phyloP scores from a whole-genome alignment of 2,113 vertebrate species.

The Axis porcinus region DNA sequence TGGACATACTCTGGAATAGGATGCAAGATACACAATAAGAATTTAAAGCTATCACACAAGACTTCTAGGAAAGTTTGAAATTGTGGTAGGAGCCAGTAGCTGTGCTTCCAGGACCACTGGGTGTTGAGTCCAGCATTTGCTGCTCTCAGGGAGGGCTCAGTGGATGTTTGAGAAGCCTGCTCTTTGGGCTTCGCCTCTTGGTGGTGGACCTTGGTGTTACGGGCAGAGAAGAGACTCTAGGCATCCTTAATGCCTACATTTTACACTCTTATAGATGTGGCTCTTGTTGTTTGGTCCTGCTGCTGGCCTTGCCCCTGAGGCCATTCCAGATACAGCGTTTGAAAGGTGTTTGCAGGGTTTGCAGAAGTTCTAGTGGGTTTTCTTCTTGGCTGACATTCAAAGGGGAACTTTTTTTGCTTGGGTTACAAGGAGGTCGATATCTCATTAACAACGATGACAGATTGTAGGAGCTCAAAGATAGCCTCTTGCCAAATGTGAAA shows the following conservation, averaged over 20 bases:
- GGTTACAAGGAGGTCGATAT: constrained; percentile 49
- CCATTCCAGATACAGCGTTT: not conserved
- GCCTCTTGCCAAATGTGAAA: constrained; percentile 61
- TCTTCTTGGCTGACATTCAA: constrained; percentile 34
- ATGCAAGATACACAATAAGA: not conserved
- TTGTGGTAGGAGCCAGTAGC: not conserved
- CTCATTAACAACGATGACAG: constrained; percentile 74
- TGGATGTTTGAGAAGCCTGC: not conserved
- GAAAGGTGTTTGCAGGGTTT: not conserved
- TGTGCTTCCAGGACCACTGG: not conserved
- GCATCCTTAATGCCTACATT: not conserved
- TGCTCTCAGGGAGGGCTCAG: not conserved
- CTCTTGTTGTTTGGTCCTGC: not conserved
- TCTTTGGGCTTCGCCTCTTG: not conserved
- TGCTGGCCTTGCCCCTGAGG: not conserved
- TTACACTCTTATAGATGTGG: not conserved
- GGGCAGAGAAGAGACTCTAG: not conserved
- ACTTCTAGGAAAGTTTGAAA: not conserved
- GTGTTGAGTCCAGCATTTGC: not conserved
- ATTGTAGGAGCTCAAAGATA: constrained; percentile 59
- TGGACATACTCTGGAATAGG: not conserved
- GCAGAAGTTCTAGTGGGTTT: not conserved
- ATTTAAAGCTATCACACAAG: not conserved
- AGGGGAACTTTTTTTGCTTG: not conserved
- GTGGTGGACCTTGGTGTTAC: not conserved